phyloP scores from a whole-genome alignment of 2,113 vertebrate genomes.

The Muntiacus muntjak region DNA sequence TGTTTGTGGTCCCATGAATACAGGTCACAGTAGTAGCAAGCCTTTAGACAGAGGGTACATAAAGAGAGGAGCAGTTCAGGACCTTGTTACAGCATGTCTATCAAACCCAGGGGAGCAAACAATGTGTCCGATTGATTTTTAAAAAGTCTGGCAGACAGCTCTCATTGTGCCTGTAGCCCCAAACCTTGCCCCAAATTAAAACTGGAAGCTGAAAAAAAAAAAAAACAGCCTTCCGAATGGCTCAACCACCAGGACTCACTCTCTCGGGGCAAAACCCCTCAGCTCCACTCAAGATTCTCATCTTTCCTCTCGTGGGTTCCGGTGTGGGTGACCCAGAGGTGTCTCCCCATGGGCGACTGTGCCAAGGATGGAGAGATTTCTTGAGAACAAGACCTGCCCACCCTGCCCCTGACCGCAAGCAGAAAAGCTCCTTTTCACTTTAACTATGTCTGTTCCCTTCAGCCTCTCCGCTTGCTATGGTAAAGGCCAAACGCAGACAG shows the following conservation, averaged over 20 bases:
- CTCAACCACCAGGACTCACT: not conserved
- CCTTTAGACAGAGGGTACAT: slow-evolving; percentile 83
- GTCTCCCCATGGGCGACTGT: no score
- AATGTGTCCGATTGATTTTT: slow-evolving; percentile 82
- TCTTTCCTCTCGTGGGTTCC: not conserved
- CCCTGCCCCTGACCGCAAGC: no score
- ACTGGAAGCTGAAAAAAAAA: not conserved
- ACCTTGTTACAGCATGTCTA: slow-evolving; percentile 83
- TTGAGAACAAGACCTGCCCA: not conserved
- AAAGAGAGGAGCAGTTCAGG: slow-evolving; percentile 83
- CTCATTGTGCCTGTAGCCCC: slow-evolving; percentile 51
- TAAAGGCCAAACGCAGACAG: not conserved
- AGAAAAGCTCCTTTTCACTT: not conserved
- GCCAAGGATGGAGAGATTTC: not conserved
- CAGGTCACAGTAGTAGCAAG: slow-evolving; percentile 82
- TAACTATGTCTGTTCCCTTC: no score
- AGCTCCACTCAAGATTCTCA: not conserved
- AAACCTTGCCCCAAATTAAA: not conserved
- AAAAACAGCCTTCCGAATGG: not conserved
- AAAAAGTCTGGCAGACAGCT: slow-evolving; percentile 61
- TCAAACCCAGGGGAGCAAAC: slow-evolving; percentile 86
- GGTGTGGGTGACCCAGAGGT: not conserved
- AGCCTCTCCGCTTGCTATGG: no score
- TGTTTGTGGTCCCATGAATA: slow-evolving; percentile 86
- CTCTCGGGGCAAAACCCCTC: not conserved